Conservation (phyloP, 2,888 invertebrate genomes). For the Rutpela maculata region DNA sequence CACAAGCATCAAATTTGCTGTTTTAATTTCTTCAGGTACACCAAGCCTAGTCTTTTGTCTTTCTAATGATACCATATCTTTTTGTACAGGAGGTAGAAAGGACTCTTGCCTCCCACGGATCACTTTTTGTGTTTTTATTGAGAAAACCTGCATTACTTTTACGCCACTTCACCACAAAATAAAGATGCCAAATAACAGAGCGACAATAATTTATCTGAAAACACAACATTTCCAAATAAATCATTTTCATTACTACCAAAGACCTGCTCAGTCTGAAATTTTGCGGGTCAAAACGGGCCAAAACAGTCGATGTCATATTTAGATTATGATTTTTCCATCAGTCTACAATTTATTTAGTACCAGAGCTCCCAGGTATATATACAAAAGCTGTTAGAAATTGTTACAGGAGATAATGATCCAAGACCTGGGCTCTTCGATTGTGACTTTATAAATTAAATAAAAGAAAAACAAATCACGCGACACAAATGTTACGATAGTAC, state of each 20-base stretch:
- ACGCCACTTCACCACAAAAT: constrained; percentile 41
- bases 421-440: too few relatives aligned
- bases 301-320: not conserved
- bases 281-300: not conserved
- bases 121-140: constrained; percentile 60
- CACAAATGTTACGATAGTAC: too few relatives aligned
- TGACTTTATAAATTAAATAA: too few relatives aligned
- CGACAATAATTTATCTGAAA: not conserved
- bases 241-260: not conserved
- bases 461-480: too few relatives aligned
- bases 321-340: not conserved
- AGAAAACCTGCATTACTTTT: constrained; percentile 44
- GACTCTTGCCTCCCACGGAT: constrained; percentile 55
- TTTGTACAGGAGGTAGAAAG: constrained; percentile 55
- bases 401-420: too few relatives aligned
- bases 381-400: not conserved
- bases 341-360: not conserved
- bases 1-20: constrained; percentile 65
- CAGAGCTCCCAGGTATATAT: not conserved
- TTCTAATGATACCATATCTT: constrained; percentile 40
- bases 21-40: constrained; percentile 53
- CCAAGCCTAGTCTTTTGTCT: constrained; percentile 55
- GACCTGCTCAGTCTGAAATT: not conserved
- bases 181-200: constrained; percentile 29
- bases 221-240: not conserved